Percentiles rank a stretch among this genome's conserved stretches.
These are phyloP conservation scores for Enteromius radiatus DNA, from an alignment of 2,797 vertebrate genomes.

Conservation along the genomic window DNA sequence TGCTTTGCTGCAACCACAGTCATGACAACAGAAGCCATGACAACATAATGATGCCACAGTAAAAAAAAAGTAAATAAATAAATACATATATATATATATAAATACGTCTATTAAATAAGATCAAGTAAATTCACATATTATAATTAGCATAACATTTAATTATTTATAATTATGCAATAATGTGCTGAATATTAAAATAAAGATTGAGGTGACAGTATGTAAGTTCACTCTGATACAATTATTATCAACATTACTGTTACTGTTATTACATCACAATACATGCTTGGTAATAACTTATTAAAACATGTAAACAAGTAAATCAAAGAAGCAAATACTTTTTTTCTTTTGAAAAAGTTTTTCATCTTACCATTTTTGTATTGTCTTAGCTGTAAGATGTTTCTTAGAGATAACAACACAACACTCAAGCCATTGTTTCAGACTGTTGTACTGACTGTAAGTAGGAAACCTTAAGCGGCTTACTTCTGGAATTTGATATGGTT, in stretches of 20 bases:
- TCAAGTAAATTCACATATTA: neutral
- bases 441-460: slow-evolving; percentile 24
- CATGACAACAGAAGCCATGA: neutral
- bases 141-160: neutral
- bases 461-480: slow-evolving; percentile 22
- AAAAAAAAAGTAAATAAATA: neutral
- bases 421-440: slow-evolving; percentile 3
- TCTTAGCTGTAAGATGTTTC: slow-evolving; percentile 27
- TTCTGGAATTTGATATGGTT: slow-evolving; percentile 44
- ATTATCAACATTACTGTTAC: neutral
- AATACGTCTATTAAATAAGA: neutral
- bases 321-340: neutral
- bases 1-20: neutral
- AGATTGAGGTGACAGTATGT: neutral
- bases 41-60: neutral
- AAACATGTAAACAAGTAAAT: neutral
- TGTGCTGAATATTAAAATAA: neutral
- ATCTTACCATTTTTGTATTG: slow-evolving; percentile 7
- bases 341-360: neutral
- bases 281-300: neutral
- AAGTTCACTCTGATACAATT: neutral
- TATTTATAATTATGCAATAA: neutral
- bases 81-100: too few species aligned
- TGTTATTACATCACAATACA: neutral
- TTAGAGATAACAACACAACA: slow-evolving; percentile 26